Evolutionary conservation across 2,797 vertebrate genomes (phyloP), one percentile per base, ranked within the genome.

Genomic region (Alosa sapidissima): DNA sequence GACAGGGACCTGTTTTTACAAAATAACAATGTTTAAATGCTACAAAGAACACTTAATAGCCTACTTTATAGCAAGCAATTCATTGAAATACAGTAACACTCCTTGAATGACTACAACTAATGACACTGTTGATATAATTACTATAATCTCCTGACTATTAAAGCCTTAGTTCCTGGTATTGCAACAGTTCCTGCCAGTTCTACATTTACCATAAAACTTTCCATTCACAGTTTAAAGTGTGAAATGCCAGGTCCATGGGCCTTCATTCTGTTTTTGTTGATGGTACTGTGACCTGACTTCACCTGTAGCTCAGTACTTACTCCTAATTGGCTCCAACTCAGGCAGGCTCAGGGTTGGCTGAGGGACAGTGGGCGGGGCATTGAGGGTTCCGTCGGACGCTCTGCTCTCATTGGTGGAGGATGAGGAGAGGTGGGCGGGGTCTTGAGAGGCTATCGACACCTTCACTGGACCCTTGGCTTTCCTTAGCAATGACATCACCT

Each of bases 401-500:
- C 82, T 85, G 21, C 85, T 60, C 36, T 88, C 89, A 55, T 90
- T 68, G 58, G 86, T 83, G 58, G 89, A 54, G 86, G 87, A 55
- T 49, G 86, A 81, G 72, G 87, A 89, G 78, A 87, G 86, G 19
- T 78, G 85, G 14, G 91, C 89, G 1, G 51, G 82, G 86, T 94
- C 94, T 81, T 92, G 90, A 81, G 94, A 92, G 89, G 84, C 93
- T 91, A 97, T 88, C 60, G 95, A 97, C 90, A 97, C 93, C 89
- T 93, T 97, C 89, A 97, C 93, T 21, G 92, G 92, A 51, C 90
- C 90, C 90, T 93, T 95, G 81, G 94, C 86, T 78, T 94, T 94
- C 91, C 96, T 96, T 91, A 97, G 89, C 33, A 97, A 93, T 89
- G 86, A 94, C 88, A 94, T 96, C 88, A 97, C 97, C 97, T 98